Evolutionary conservation across 2,113 vertebrate species (phyloP).

Genomic region (Verasper variegatus): DNA sequence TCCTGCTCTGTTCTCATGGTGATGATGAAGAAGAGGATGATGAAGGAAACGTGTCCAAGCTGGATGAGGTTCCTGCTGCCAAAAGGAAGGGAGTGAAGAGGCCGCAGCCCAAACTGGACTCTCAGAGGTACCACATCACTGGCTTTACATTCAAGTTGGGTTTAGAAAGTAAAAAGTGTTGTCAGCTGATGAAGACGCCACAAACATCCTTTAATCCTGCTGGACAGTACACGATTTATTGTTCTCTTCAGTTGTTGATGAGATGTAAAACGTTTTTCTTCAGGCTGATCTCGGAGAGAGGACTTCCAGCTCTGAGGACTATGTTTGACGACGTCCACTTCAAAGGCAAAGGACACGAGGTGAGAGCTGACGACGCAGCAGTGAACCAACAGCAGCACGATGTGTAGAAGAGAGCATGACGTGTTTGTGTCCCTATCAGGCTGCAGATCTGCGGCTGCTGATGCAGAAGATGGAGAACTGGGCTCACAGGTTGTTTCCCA

Average conservation of each 20-base stretch:
- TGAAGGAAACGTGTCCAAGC: constrained; percentile 78
- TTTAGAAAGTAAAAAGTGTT: too few species aligned
- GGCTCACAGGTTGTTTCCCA: constrained; percentile 94
- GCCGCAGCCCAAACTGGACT: constrained; percentile 91
- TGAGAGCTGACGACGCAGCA: constrained; percentile 58
- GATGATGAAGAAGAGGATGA: constrained; percentile 68
- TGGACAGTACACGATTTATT: too few species aligned
- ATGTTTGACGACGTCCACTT: constrained; percentile 88
- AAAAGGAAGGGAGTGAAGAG: constrained; percentile 85
- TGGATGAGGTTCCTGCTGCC: constrained; percentile 82
- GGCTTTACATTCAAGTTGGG: neutral
- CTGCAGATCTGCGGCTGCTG: constrained; percentile 88
- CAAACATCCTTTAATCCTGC: too few species aligned
- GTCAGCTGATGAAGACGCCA: too few species aligned
- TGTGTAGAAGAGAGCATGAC: neutral
- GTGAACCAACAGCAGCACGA: fast-evolving
- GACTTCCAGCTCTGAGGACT: constrained; percentile 91
- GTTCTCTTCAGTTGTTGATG: neutral
- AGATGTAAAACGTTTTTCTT: neutral
- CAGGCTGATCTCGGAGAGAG: constrained; percentile 91
- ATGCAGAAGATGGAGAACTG: constrained; percentile 96
- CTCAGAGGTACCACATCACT: constrained; percentile 57
- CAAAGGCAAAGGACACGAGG: constrained; percentile 96
- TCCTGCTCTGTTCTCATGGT: neutral
- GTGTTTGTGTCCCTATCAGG: constrained; percentile 70